These are phyloP conservation scores for Celastrina argiolus DNA, from an alignment of 2,888 invertebrate species.

Conservation along the genomic window DNA sequence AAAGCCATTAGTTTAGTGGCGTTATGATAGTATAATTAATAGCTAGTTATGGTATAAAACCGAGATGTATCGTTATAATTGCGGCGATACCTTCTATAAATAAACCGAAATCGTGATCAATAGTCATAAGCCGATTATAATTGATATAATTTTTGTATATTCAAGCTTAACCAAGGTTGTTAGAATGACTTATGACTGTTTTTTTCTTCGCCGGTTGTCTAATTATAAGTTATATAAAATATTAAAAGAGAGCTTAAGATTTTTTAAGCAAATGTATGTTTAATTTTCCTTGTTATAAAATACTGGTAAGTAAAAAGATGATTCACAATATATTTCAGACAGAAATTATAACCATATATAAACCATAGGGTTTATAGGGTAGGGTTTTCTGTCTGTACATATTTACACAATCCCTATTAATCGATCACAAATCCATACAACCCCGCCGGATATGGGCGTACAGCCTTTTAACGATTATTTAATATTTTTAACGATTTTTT, in stretches of 20 bases:
- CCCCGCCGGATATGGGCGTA: background rate
- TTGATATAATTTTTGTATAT: conserved; percentile 18
- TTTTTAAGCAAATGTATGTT: no score
- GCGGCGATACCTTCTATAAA: conserved; percentile 20
- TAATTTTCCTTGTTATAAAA: no score
- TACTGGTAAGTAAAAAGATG: no score
- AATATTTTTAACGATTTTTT: background rate
- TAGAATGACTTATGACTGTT: conserved; percentile 12
- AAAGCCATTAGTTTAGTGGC: conserved; percentile 15
- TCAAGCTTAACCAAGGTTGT: conserved; percentile 12
- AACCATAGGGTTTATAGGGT: no score
- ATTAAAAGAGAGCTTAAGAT: no score
- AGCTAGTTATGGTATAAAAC: background rate
- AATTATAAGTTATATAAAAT: background rate
- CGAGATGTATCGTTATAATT: conserved; percentile 18
- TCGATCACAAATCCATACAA: background rate
- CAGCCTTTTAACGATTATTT: background rate
- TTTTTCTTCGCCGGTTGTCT: background rate
- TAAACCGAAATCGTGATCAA: conserved; percentile 24
- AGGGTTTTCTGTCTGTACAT: background rate
- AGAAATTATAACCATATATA: no score
- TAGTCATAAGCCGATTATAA: conserved; percentile 24
- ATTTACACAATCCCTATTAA: background rate
- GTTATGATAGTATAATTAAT: conserved; percentile 10
- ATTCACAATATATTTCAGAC: no score